Percentiles rank a stretch among this genome's conserved stretches.
Evolutionary conservation across 2,113 vertebrate genomes (phyloP).

Genomic region (Dipodomys stephensi): DNA sequence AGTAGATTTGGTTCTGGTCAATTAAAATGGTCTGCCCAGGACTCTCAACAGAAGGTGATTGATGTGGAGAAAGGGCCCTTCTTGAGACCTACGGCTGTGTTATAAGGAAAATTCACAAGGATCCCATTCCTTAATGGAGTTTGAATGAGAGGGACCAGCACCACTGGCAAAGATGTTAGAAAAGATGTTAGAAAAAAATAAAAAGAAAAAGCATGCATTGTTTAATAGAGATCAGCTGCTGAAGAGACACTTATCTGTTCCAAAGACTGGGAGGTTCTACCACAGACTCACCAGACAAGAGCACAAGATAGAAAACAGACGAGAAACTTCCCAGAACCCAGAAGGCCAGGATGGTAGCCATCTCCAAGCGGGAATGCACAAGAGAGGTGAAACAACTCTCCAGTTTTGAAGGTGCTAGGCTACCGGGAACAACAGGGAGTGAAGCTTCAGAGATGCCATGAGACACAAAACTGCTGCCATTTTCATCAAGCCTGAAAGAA

Average conservation of each 20-base stretch:
- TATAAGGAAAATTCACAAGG: constrained; percentile 42
- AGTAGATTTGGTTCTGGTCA: constrained; percentile 81
- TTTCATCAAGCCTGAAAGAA: neutral
- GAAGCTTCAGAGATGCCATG: constrained; percentile 2
- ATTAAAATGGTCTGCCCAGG: constrained; percentile 74
- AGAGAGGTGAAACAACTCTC: neutral
- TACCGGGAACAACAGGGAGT: neutral
- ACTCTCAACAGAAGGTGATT: constrained; percentile 75
- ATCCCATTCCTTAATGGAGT: constrained; percentile 55
- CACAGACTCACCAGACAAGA: neutral
- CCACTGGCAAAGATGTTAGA: neutral
- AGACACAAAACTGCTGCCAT: neutral
- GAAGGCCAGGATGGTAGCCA: neutral
- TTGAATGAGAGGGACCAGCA: constrained; percentile 35
- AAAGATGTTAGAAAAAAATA: neutral
- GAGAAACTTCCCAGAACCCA: neutral
- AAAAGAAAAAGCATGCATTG: constrained; percentile 54
- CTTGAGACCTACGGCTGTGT: constrained; percentile 70
- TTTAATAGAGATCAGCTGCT: constrained; percentile 62
- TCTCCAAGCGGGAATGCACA: neutral
- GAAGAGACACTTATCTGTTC: constrained; percentile 54
- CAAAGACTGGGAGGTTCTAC: neutral
- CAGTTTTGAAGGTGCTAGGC: neutral
- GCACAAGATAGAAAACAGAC: constrained; percentile 20
- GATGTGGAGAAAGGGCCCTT: constrained; percentile 73